phyloP scores from a whole-genome alignment of 2,113 vertebrate genomes.

The Struthio camelus region DNA sequence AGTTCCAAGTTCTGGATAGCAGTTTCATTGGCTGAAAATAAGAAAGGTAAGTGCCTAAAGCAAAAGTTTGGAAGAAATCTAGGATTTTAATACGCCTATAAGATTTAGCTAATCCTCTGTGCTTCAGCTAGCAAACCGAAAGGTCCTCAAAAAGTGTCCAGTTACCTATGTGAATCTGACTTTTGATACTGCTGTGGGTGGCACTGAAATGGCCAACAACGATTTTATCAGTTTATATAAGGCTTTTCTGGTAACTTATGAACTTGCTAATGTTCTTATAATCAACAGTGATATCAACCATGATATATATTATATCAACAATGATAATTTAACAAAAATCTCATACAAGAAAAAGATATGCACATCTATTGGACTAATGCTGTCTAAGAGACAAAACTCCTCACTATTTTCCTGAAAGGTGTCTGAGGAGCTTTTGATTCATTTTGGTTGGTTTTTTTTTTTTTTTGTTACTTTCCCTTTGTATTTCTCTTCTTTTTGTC shows the following conservation, averaged over 20 bases:
- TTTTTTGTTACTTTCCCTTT: neutral
- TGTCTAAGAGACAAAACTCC: neutral
- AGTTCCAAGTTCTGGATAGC: neutral
- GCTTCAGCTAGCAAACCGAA: neutral
- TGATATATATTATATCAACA: neutral
- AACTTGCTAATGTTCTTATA: neutral
- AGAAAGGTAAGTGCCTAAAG: neutral
- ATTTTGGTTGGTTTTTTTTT: neutral
- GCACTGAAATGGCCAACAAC: neutral
- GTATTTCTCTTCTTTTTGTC: neutral
- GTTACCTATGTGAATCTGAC: neutral
- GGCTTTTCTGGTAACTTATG: neutral
- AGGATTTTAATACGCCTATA: neutral
- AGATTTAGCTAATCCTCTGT: neutral
- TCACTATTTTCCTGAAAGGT: neutral
- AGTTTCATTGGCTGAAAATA: neutral
- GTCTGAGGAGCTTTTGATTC: neutral
- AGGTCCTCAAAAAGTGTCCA: neutral
- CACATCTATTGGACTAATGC: neutral
- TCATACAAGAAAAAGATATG: neutral
- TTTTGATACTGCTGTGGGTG: neutral
- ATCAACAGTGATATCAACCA: neutral
- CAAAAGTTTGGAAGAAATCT: neutral
- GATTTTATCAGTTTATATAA: neutral
- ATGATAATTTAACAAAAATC: neutral